phyloP scores from a whole-genome alignment of 2,888 invertebrate species.

The Macaria notata region DNA sequence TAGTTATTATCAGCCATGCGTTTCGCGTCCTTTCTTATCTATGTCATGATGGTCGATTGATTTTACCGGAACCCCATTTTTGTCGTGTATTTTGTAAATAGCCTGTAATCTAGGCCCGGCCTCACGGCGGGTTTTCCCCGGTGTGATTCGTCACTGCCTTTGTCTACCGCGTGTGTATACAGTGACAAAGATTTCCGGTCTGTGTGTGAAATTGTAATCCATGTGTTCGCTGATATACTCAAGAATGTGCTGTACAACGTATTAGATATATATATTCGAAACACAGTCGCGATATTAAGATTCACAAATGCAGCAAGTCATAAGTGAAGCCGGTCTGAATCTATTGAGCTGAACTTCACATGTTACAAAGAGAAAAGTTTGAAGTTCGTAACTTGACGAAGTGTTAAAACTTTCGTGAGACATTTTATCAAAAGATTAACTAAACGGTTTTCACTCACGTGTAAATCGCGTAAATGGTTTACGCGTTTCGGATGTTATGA shows the following conservation, averaged over 20 bases:
- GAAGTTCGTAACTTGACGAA: no score
- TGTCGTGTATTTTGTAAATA: conserved; percentile 18
- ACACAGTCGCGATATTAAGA: no score
- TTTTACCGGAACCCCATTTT: conserved; percentile 3
- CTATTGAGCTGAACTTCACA: no score
- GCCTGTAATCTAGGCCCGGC: conserved; percentile 23
- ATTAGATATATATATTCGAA: not conserved
- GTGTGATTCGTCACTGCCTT: conserved; percentile 20
- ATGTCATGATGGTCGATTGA: conserved; percentile 14
- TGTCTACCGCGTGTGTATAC: conserved; percentile 18
- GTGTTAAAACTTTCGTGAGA: no score
- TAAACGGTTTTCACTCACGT: no score
- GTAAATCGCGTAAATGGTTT: no score
- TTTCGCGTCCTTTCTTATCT: conserved; percentile 7
- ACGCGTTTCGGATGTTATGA: no score
- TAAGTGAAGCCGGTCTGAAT: no score
- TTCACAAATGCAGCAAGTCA: no score
- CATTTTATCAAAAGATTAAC: no score
- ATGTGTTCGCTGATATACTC: not conserved
- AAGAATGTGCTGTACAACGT: no score
- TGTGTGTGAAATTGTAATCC: not conserved
- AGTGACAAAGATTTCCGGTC: conserved; percentile 11
- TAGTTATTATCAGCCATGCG: not conserved
- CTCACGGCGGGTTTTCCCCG: conserved; percentile 24
- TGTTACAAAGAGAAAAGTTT: no score